Evolutionary conservation across 2,113 vertebrate species (phyloP), one percentile per base, ranked within the genome.

Genomic region (Oreochromis spilurus): DNA sequence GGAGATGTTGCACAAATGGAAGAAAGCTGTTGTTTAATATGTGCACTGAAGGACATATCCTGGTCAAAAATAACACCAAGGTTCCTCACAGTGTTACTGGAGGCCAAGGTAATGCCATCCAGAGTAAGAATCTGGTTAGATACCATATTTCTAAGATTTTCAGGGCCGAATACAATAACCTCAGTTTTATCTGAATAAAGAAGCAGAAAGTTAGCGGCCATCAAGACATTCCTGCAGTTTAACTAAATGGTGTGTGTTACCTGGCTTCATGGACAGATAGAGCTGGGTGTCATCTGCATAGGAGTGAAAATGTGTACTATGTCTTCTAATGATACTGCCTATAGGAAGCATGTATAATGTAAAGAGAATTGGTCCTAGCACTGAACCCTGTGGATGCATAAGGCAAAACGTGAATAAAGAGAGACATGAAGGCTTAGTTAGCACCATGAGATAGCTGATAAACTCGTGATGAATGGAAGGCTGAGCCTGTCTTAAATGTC

Each of bases 111-210:
- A 26, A 57, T 57, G 6, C 54, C 54, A 57, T 57, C 12, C 54
- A 14, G 4, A 57, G 21, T 26, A 57, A 8, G 12, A 57, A 57
- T 14, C 54, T 55, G 21, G 12, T 57, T 57, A 8, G 54, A 57
- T 14, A 57, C 54, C 6, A 57, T 57, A 57, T 26, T 57, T 57
- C 54, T 0, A 57, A 57, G 54, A 1, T 57, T 57, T 57, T 57
- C 21, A 55, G 21, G 2, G 12, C 4, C 2, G 1, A 55, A 0
- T 57, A 26, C 12, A 57, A 57, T 57, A 0, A 57, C 24, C 24
- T 14, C 24, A 57, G 55, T 57, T 57, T 57, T 1, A 29, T 29
- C 24, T 29, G 1, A 57, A 9, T 16, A 29, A 1, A 57, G 7
- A 29, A 57, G 55, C 55, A 57, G 24, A 57, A 1, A 29, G 55